Percentiles rank a stretch among this genome's conserved stretches.
These are phyloP conservation scores for Rhaphigaster nebulosa DNA, from an alignment of 2,888 invertebrate genomes.

Conservation along the genomic window DNA sequence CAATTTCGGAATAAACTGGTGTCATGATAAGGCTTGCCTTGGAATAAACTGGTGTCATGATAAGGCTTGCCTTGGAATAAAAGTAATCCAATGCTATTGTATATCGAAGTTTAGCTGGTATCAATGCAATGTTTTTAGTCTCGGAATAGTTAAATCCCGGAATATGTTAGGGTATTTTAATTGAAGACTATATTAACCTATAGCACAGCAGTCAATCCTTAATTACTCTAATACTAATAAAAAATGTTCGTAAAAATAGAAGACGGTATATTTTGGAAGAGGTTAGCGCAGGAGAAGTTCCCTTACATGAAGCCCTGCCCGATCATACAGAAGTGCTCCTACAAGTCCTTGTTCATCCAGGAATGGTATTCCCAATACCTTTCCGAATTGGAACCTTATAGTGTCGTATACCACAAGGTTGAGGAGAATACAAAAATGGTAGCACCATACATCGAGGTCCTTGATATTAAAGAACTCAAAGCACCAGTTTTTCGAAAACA, in stretches of 20 bases:
- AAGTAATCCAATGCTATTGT: too few species aligned
- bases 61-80: too few species aligned
- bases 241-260: slow-evolving; percentile 1
- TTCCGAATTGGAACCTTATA: slow-evolving; percentile 39
- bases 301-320: slow-evolving; percentile 10
- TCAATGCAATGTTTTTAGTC: too few species aligned
- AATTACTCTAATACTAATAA: too few species aligned
- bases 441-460: slow-evolving; percentile 22
- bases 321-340: slow-evolving; percentile 1
- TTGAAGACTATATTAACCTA: too few species aligned
- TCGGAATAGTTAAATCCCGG: too few species aligned
- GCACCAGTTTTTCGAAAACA: slow-evolving; percentile 46
- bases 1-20: too few species aligned
- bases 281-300: slow-evolving; percentile 55
- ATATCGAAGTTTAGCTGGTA: too few species aligned
- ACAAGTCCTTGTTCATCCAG: slow-evolving; percentile 58
- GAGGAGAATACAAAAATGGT: not conserved
- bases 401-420: slow-evolving; percentile 4
- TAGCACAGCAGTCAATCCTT: too few species aligned
- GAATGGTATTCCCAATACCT: slow-evolving; percentile 51
- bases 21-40: too few species aligned
- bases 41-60: too few species aligned
- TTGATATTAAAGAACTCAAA: slow-evolving; percentile 58
- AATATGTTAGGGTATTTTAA: too few species aligned
- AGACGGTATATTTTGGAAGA: slow-evolving; percentile 59